Base-by-base conservation (phyloP, 1,140 invertebrate genomes). In the Diachasma alloeum region DNA sequence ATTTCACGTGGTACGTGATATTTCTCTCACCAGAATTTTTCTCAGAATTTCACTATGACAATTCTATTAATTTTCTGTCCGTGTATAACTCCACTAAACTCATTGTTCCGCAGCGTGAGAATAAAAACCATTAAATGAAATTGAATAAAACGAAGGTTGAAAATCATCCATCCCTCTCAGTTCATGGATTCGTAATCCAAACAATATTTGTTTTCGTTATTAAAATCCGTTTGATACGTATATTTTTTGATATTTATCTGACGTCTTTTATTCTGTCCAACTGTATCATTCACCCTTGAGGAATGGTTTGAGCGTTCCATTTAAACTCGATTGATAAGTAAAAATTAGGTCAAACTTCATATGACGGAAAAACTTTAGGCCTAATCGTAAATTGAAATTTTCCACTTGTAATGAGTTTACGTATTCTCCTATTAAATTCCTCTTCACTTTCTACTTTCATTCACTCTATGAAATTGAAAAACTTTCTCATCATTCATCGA, bases 401-500 rank as follows among this genome's bases (percentile, higher is more conserved):
- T 53, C 17, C n/a, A 9, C 48, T 53, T 19, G 15, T 19, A 53
- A 19, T 19, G 48, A 53, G 48, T 15, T 9, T 19, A 53, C 48
- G 17, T 53, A 53, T 53, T 53, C 11, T 31, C 31, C 31, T 4
- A 53, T 11, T 42, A 42, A 42, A 19, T 19, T 53, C 48, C n/a
- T 53, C 48, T 19, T 31, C 15, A 63, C 19, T 44, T 46, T 37
- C 31, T 6, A 31, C 44, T n/a, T 56, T 59, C 26, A 42, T 42
- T 13, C 48, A 2, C 2, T 15, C n/a, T 9, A 19, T 19, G 15
- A 73, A 68, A 74, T 63, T 63, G 26, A 10, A 56, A 46, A 78
- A 31, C 37, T 72, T 63, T 68, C 48, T 74, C 36, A 69, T 77
- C 22, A 44, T 76, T 53, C 36, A 22, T 42, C 19, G 15, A 46